phyloP scores from a whole-genome alignment of 2,888 invertebrate genomes.

The Clunio marinus region DNA sequence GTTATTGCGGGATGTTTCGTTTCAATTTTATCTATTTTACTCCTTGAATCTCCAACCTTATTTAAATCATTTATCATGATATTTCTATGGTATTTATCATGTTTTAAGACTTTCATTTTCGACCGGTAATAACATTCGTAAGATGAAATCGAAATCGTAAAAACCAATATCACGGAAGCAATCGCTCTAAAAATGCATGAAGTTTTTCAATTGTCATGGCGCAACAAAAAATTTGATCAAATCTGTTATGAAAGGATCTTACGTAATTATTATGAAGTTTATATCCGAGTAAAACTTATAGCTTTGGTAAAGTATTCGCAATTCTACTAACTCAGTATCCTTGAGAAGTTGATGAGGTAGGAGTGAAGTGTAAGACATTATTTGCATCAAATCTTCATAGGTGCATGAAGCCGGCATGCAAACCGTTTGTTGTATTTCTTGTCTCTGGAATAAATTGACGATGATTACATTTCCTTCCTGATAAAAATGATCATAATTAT shows the following conservation, averaged over 20 bases:
- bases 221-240: not conserved
- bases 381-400: conserved; percentile 43
- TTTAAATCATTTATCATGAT: no score
- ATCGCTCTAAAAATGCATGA: not conserved
- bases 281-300: conserved; percentile 44
- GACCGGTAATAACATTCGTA: conserved; percentile 6
- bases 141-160: not conserved
- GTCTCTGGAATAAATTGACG: not conserved
- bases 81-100: not conserved
- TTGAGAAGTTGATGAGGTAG: conserved; percentile 44
- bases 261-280: conserved; percentile 45
- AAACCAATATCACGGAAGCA: conserved; percentile 1
- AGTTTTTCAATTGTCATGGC: not conserved
- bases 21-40: no score
- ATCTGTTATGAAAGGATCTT: conserved; percentile 38
- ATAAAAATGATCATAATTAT: no score
- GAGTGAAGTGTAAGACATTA: conserved; percentile 43
- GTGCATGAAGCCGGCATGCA: conserved; percentile 46
- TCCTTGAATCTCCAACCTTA: no score
- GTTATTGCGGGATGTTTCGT: no score
- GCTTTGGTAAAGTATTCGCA: conserved; percentile 43
- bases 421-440: conserved; percentile 44
- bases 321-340: conserved; percentile 44
- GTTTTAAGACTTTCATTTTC: not conserved
- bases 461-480: no score